Base-by-base conservation (phyloP, 1,140 invertebrate genomes). In the Hycleus cichorii region DNA sequence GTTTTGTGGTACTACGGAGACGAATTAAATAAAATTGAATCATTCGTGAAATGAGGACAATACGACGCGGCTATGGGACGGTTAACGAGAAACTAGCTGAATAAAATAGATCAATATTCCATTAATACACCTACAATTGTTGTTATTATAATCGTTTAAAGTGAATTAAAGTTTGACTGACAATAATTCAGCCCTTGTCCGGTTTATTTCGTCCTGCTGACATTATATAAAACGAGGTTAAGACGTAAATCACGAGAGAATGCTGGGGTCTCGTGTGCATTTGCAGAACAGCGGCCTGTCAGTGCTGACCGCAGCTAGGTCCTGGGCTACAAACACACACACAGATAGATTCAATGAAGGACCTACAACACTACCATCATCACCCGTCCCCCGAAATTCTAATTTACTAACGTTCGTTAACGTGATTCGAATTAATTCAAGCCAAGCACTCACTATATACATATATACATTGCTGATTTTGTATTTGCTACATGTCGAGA, bases 341-440 rank as follows among this genome's bases (percentile, higher is more conserved):
- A 32, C 32, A 32, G 7, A 32, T 32, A 32, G 32, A 18, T 18
- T 18, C 57, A 62, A 62, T 63, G 58, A 59, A 61, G 53, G 40
- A 32, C 58, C 42, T 49, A 46, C 32, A 27, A 57, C 60, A 49
- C 63, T 62, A 53, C 50, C 59, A 55, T 56, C 57, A 32, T 32
- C 32, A 32, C 32, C 32, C 32, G 3, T 32, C 32, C 32, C 32
- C 32, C 32, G 2, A 32, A 32, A 32, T 62, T 65, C 67, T 67
- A 67, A 69, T 69, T 69, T 67, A 69, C 59, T 67, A 63, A 65
- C 65, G 65, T 67, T 69, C 64, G 68, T 69, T 69, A 69, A 69
- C 68, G 68, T 69, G 68, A 69, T 67, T 61, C 68, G 68, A 68
- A 69, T 69, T 69, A 69, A 69, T 69, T 69, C 68, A 50, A 55